Conservation (phyloP, 2,113 vertebrate species). For the Sinosuthora webbiana region DNA sequence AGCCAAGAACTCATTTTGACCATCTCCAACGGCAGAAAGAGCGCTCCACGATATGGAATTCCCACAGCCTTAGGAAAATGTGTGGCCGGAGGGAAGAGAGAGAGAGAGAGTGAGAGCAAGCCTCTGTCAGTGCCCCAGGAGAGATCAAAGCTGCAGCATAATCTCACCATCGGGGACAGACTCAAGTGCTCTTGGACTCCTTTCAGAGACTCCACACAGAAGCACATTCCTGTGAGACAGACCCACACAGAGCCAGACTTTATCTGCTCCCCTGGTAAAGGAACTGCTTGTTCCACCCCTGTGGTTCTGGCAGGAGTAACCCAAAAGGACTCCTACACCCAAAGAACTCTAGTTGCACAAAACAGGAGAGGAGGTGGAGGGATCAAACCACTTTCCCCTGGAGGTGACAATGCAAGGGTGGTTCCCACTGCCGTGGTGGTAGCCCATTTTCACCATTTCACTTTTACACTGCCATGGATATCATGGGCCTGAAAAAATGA, state of each 20-base stretch:
- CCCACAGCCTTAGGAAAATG: neutral
- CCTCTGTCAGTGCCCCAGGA: neutral
- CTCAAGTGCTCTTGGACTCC: neutral
- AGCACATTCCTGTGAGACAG: neutral
- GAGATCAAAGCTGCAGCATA: conserved; percentile 3
- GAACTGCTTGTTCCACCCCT: neutral
- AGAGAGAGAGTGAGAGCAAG: neutral
- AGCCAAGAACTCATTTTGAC: neutral
- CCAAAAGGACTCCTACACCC: neutral
- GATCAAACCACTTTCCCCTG: neutral
- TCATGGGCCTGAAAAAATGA: neutral
- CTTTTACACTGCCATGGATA: neutral
- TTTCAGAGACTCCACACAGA: neutral
- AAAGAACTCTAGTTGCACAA: neutral
- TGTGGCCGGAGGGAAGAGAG: neutral
- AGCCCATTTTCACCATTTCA: neutral
- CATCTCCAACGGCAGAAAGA: neutral
- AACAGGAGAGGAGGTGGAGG: fast-evolving
- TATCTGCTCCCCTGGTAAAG: neutral
- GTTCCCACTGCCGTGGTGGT: neutral
- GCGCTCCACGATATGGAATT: neutral
- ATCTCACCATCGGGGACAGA: neutral
- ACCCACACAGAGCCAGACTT: neutral
- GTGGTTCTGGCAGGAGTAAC: neutral
- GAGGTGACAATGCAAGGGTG: neutral